phyloP scores from a whole-genome alignment of 2,888 invertebrate species.

The Diploptera punctata region DNA sequence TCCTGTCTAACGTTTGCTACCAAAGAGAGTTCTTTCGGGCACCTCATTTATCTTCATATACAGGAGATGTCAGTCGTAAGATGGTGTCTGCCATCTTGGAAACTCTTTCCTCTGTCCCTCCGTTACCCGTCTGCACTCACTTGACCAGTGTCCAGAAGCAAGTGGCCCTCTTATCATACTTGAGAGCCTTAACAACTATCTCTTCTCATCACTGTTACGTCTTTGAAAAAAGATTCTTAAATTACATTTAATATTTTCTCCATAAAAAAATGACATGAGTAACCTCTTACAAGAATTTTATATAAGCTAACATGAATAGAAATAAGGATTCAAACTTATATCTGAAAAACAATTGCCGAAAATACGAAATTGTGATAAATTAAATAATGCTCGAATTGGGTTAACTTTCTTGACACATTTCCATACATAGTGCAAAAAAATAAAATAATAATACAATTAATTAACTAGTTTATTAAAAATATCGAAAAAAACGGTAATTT shows the following conservation, averaged over 20 bases:
- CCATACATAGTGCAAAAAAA: too few species aligned
- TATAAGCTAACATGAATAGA: too few species aligned
- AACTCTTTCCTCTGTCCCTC: background rate
- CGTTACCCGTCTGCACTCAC: background rate
- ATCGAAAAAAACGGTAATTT: too few species aligned
- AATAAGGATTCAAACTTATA: too few species aligned
- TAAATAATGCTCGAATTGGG: too few species aligned
- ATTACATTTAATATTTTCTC: conserved; percentile 13
- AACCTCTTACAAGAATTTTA: too few species aligned
- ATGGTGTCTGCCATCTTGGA: conserved; percentile 20
- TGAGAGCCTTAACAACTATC: background rate
- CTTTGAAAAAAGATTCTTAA: conserved; percentile 13
- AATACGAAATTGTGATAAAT: too few species aligned
- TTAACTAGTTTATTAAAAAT: too few species aligned
- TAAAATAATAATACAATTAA: too few species aligned
- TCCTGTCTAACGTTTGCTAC: background rate
- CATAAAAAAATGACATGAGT: too few species aligned
- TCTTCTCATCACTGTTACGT: background rate
- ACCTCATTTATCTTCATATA: conserved; percentile 32
- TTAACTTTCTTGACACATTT: too few species aligned
- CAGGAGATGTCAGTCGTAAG: conserved; percentile 10
- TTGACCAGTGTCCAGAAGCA: conserved; percentile 23
- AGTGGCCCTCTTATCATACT: conserved; percentile 10
- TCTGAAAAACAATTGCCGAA: too few species aligned
- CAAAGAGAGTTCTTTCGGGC: conserved; percentile 1